phyloP scores from a whole-genome alignment of 2,888 invertebrate genomes.

The Callosobruchus maculatus region DNA sequence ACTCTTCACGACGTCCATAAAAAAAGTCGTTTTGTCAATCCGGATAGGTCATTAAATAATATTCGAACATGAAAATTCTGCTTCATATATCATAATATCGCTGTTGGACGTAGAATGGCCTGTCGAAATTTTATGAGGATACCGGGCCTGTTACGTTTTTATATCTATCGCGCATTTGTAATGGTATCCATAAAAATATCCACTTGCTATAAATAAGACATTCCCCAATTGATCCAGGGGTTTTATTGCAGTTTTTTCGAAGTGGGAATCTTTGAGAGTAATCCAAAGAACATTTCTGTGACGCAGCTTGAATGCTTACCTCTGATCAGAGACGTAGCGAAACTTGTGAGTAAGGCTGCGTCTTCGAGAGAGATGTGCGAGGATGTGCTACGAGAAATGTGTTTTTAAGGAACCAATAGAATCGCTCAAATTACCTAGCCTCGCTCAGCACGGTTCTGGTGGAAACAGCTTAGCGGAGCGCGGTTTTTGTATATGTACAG shows the following conservation, averaged over 20 bases:
- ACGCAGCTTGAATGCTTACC: neutral
- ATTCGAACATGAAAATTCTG: slow-evolving; percentile 17
- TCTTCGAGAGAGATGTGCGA: too few species aligned
- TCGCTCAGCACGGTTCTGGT: too few species aligned
- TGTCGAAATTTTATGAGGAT: slow-evolving; percentile 19
- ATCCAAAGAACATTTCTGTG: neutral
- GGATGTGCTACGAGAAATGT: too few species aligned
- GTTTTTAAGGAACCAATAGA: too few species aligned
- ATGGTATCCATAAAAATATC: neutral
- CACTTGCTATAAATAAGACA: neutral
- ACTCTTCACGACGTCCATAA: neutral
- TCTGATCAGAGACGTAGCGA: too few species aligned
- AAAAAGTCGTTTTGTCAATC: neutral
- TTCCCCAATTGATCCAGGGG: neutral
- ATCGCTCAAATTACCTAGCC: too few species aligned
- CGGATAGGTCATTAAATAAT: slow-evolving; percentile 22
- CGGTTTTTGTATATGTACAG: too few species aligned
- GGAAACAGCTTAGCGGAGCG: too few species aligned
- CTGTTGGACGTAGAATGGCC: slow-evolving; percentile 15
- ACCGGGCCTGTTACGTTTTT: neutral
- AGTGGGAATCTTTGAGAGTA: neutral
- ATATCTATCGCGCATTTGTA: neutral
- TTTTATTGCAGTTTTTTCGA: neutral
- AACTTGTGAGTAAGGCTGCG: too few species aligned
- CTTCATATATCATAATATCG: slow-evolving; percentile 14